phyloP scores from a whole-genome alignment of 2,888 invertebrate genomes.

The Acleris literana region DNA sequence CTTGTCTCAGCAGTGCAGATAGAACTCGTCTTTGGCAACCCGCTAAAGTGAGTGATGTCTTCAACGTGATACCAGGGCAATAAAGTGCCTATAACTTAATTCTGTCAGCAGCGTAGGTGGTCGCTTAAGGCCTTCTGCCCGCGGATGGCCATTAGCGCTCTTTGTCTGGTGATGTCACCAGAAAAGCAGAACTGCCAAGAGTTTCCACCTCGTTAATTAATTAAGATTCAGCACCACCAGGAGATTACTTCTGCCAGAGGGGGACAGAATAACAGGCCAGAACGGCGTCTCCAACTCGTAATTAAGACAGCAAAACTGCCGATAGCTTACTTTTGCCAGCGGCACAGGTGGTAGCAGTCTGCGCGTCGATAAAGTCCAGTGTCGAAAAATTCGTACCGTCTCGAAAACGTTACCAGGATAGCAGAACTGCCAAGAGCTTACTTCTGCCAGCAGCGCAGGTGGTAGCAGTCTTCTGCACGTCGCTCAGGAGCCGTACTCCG shows the following conservation, averaged over 20 bases:
- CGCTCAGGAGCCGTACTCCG: slow-evolving; percentile 57
- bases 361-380: too few relatives aligned
- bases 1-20: slow-evolving; percentile 60
- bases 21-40: slow-evolving; percentile 56
- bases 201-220: too few relatives aligned
- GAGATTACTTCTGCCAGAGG: too few relatives aligned
- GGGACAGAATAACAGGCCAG: too few relatives aligned
- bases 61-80: too few relatives aligned
- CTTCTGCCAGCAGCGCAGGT: slow-evolving; percentile 60
- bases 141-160: slow-evolving; percentile 40
- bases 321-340: slow-evolving; percentile 55
- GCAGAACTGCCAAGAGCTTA: slow-evolving; percentile 45
- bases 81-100: too few relatives aligned
- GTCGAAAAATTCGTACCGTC: slow-evolving; percentile 35
- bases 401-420: not conserved
- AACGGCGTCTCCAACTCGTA: too few relatives aligned
- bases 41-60: too few relatives aligned
- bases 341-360: slow-evolving; percentile 52
- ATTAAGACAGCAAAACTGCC: not conserved
- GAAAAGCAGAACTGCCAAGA: too few relatives aligned
- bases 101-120: not conserved
- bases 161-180: slow-evolving; percentile 29
- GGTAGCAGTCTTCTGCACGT: slow-evolving; percentile 57
- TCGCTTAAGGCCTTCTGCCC: slow-evolving; percentile 57
- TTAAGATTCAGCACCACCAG: too few relatives aligned